Evolutionary conservation across 1,140 invertebrate species (phyloP).

Genomic region (Orchesella cincta): DNA sequence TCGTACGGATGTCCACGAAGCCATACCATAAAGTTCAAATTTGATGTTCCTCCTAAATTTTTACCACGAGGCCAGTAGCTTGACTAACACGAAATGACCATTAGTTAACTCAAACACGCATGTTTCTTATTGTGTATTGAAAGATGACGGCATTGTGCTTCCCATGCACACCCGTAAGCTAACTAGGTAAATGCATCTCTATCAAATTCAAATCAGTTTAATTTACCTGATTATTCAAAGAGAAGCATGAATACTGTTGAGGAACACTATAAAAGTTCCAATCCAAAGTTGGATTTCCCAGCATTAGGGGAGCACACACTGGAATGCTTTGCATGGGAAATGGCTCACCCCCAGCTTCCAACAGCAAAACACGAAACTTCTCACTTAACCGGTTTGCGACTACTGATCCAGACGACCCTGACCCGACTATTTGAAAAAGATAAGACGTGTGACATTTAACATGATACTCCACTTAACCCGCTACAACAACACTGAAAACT

Average conservation of each 20-base stretch:
- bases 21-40: slow-evolving; percentile 48
- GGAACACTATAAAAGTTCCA: slow-evolving; percentile 44
- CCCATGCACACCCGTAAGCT: not conserved
- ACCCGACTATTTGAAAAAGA: slow-evolving; percentile 37
- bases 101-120: not conserved
- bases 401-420: slow-evolving; percentile 50
- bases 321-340: slow-evolving; percentile 43
- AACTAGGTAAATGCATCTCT: no score
- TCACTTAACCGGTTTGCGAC: slow-evolving; percentile 48
- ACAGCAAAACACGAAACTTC: slow-evolving; percentile 38
- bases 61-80: slow-evolving; percentile 46
- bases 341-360: slow-evolving; percentile 49
- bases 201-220: no score
- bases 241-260: slow-evolving; percentile 46
- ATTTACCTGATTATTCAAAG: slow-evolving; percentile 41
- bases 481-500: slow-evolving; percentile 24
- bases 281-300: slow-evolving; percentile 41
- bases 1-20: slow-evolving; percentile 48
- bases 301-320: slow-evolving; percentile 33
- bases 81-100: slow-evolving; percentile 18
- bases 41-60: slow-evolving; percentile 42
- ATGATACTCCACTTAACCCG: not conserved
- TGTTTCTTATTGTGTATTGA: not conserved
- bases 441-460: not conserved
- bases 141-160: not conserved